Percentiles rank a stretch among this genome's conserved stretches.
Conservation (phyloP, 2,797 vertebrate species). For the Carcharodon carcharias region DNA sequence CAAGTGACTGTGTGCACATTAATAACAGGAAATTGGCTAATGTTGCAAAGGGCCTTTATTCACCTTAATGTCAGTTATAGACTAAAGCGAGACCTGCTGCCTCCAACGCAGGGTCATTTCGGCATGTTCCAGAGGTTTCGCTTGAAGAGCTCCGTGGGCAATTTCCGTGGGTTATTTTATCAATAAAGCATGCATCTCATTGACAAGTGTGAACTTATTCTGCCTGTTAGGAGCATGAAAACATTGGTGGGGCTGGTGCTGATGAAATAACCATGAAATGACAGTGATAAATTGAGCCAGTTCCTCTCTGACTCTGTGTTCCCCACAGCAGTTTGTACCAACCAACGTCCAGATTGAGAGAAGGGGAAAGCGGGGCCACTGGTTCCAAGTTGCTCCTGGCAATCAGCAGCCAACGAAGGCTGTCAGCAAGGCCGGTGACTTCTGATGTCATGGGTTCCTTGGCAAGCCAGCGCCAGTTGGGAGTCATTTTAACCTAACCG, state of each 20-base stretch:
- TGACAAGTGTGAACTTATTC: not conserved
- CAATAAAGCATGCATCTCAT: not conserved
- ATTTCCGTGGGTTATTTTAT: not conserved
- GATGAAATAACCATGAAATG: not conserved
- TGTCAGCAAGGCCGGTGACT: not conserved
- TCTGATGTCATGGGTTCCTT: not conserved
- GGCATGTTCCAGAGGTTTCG: not conserved
- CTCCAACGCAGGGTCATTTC: no score
- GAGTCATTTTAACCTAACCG: not conserved
- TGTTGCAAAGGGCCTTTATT: not conserved
- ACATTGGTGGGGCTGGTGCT: not conserved
- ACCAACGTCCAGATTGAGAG: not conserved
- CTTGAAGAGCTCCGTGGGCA: not conserved
- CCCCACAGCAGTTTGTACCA: not conserved
- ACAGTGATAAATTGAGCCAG: not conserved
- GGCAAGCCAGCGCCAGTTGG: not conserved
- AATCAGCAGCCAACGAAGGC: not conserved
- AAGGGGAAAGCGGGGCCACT: no score
- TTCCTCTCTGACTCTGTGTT: not conserved
- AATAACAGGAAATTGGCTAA: not conserved
- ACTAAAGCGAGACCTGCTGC: not conserved
- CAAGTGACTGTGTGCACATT: not conserved
- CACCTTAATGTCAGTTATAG: not conserved
- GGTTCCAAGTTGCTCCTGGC: not conserved
- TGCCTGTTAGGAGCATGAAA: not conserved